Evolutionary conservation across 1,140 invertebrate species (phyloP).

Genomic region (Neotoxoptera formosana): DNA sequence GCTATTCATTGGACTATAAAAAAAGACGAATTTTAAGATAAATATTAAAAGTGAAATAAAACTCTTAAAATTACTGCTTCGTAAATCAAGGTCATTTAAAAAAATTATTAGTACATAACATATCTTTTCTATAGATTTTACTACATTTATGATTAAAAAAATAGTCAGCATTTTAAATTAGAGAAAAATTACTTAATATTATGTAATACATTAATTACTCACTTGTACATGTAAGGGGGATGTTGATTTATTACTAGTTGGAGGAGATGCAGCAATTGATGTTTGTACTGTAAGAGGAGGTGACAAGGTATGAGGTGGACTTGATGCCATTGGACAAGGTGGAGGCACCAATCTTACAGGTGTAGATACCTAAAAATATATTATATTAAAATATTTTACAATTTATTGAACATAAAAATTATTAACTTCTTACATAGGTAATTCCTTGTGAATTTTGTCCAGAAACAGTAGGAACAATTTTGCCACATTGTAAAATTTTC

Average conservation of each 20-base stretch:
- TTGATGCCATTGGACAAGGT: constrained; percentile 55
- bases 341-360: constrained; percentile 60
- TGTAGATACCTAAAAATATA: constrained; percentile 60
- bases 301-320: constrained; percentile 47
- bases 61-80: background rate
- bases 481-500: constrained; percentile 70
- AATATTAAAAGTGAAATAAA: background rate
- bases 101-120: background rate
- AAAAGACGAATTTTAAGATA: background rate
- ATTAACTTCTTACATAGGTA: constrained; percentile 61
- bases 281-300: constrained; percentile 56
- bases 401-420: background rate
- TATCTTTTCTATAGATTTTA: background rate
- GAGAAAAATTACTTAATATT: background rate
- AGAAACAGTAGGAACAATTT: constrained; percentile 69
- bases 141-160: too few relatives aligned
- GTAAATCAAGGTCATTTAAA: background rate
- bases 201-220: constrained; percentile 31
- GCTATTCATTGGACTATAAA: background rate
- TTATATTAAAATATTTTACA: background rate
- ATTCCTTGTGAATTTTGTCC: constrained; percentile 62
- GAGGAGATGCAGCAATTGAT: constrained; percentile 55
- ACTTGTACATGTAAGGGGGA: constrained; percentile 61
- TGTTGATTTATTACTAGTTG: constrained; percentile 60
- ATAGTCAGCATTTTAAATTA: background rate